phyloP scores from a whole-genome alignment of 2,113 vertebrate species.

The Neodontobutis hainanensis region DNA sequence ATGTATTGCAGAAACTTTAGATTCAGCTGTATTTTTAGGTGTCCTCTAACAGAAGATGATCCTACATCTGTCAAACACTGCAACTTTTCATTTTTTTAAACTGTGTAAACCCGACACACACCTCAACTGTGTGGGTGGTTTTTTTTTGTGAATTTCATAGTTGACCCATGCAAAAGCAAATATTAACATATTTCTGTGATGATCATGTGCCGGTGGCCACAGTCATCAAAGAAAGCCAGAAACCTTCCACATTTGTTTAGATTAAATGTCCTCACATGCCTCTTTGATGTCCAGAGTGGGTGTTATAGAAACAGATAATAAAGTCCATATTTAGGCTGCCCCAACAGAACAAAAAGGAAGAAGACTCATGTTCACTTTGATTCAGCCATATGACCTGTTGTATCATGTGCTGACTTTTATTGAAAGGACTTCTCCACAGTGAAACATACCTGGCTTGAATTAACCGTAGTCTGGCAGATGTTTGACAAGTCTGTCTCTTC shows the following conservation, averaged over 20 bases:
- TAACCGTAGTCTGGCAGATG: slow-evolving; percentile 46
- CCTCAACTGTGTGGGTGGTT: slow-evolving; percentile 52
- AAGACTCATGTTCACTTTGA: background rate
- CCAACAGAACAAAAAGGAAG: slow-evolving; percentile 17
- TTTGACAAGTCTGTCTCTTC: slow-evolving; percentile 45
- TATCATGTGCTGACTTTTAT: slow-evolving; percentile 33
- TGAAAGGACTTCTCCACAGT: slow-evolving; percentile 39
- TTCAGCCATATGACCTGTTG: background rate
- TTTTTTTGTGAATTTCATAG: slow-evolving; percentile 60
- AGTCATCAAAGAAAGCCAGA: slow-evolving; percentile 40
- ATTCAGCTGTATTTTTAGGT: background rate
- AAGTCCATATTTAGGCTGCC: slow-evolving; percentile 53
- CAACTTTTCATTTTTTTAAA: slow-evolving; percentile 60
- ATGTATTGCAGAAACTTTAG: no score
- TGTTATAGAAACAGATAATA: slow-evolving; percentile 54
- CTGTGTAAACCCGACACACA: slow-evolving; percentile 58
- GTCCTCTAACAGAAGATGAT: slow-evolving; percentile 37
- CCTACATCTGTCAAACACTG: slow-evolving; percentile 50
- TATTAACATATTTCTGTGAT: slow-evolving; percentile 77
- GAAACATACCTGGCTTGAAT: slow-evolving; percentile 45
- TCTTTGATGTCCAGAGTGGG: slow-evolving; percentile 63
- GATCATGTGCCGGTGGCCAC: slow-evolving; percentile 56
- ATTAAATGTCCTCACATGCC: slow-evolving; percentile 19
- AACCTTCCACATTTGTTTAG: slow-evolving; percentile 49
- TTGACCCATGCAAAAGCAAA: slow-evolving; percentile 74